Evolutionary conservation across 2,888 invertebrate species (phyloP).

Genomic region (Andrena dorsata): DNA sequence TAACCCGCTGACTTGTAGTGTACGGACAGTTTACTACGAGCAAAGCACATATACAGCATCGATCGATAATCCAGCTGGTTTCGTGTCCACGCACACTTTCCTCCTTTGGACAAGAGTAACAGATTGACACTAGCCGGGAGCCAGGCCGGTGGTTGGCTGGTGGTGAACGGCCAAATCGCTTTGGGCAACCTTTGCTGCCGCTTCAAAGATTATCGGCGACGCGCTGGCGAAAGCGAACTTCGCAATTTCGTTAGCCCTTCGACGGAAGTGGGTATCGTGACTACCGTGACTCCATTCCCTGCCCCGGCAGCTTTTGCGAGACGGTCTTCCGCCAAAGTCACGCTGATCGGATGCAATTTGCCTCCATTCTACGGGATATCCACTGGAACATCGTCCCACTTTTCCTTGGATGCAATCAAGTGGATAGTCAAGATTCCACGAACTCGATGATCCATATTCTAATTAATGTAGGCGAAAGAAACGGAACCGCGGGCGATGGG

Average conservation of each 20-base stretch:
- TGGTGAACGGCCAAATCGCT: background rate
- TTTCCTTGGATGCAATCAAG: too few species aligned
- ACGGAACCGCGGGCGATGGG: too few species aligned
- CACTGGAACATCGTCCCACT: too few species aligned
- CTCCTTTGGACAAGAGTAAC: background rate
- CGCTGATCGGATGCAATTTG: too few species aligned
- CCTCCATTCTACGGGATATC: too few species aligned
- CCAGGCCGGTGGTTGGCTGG: background rate
- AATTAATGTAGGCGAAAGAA: too few species aligned
- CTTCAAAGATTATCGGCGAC: background rate
- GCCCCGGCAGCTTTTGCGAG: too few species aligned
- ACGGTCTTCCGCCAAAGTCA: too few species aligned
- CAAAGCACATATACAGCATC: background rate
- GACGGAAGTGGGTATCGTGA: background rate
- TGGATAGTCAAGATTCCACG: too few species aligned
- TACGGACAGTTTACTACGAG: constrained; percentile 29
- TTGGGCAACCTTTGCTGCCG: background rate
- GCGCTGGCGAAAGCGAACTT: constrained; percentile 2
- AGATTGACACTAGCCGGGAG: constrained; percentile 29
- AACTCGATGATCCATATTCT: too few species aligned
- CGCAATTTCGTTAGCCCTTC: background rate
- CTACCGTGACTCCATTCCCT: too few species aligned
- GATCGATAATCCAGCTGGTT: constrained; percentile 38
- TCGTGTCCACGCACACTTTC: background rate
- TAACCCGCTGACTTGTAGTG: constrained; percentile 48